Base-by-base conservation (phyloP, 2,888 invertebrate species). In the Actias luna region DNA sequence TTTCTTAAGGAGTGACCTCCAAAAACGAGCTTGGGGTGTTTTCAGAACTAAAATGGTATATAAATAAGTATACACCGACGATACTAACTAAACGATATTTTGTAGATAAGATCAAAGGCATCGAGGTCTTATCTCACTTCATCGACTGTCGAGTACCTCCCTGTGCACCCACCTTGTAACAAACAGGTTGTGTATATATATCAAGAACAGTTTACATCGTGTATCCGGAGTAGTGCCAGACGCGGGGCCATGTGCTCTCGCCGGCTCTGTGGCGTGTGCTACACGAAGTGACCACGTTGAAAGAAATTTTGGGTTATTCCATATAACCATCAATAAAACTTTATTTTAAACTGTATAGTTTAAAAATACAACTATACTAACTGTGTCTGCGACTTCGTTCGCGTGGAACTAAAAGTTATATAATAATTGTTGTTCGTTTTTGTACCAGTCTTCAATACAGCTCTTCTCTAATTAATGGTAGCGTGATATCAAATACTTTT, bases 221-320 rank as follows among this genome's bases (percentile, higher is more conserved):
- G 42, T 33, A 58, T 50, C 58, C 63, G 63, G 52, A 62, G 57
- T 27, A n/a, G 31, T 31, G 58, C 58, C 62, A 62, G 62, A 62
- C 33, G 16, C 25, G 29, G 33, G 62, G 62, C 62, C 62, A 62
- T 62, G 62, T 62, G 62, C 59, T 36, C 59, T 29, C 29, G 29
- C 55, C 29, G 29, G 33, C 31, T 7, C 27, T 16, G 25, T 29
- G 60, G 50, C 60, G 50, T 60, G 60, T 60, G 60, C 60, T 55
- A 29, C 16, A 7, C 7, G 16, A 16, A 7, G 16, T 55, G n/a
- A 55, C 55, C 55, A 29, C 29, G 29, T 29, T 29, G 14, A 14
- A 1, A 7, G 16, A 55, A 29, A 1, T 27, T 29, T 16, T 29
- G n/a, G 55, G 55, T 29, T 7, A 29, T 55, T 36, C 46, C 39